phyloP scores from a whole-genome alignment of 2,888 invertebrate genomes.

The Sisyra nigra region DNA sequence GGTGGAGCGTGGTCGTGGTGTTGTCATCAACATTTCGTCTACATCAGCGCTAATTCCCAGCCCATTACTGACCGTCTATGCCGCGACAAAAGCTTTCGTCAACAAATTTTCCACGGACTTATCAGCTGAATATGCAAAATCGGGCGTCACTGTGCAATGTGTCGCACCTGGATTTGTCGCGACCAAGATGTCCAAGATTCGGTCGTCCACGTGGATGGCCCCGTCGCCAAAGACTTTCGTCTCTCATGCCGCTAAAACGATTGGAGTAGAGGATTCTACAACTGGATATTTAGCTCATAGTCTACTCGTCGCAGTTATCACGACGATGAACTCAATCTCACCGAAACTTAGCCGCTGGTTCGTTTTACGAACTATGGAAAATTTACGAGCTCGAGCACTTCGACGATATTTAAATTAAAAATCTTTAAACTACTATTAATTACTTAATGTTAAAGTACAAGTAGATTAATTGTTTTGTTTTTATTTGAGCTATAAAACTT shows the following conservation, averaged over 20 bases:
- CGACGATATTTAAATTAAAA: conserved; percentile 3
- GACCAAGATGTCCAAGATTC: conserved; percentile 79
- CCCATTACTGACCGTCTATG: conserved; percentile 72
- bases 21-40: conserved; percentile 83
- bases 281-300: conserved; percentile 63
- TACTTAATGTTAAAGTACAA: no score
- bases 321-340: conserved; percentile 31
- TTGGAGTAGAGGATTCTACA: conserved; percentile 52
- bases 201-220: conserved; percentile 53
- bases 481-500: no score
- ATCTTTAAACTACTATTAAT: no score
- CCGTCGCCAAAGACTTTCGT: conserved; percentile 61
- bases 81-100: conserved; percentile 78
- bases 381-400: conserved; percentile 39
- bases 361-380: conserved; percentile 46
- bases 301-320: conserved; percentile 34
- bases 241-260: conserved; percentile 46
- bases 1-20: conserved; percentile 64
- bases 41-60: conserved; percentile 63
- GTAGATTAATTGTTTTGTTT: no score
- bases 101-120: conserved; percentile 66
- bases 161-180: conserved; percentile 79
- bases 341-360: conserved; percentile 42
- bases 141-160: conserved; percentile 65
- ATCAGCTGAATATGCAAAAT: conserved; percentile 52